Percentiles rank a stretch among this genome's conserved stretches.
These are phyloP conservation scores for Muraenolepis orangiensis DNA, from an alignment of 2,797 vertebrate genomes.

Conservation along the genomic window DNA sequence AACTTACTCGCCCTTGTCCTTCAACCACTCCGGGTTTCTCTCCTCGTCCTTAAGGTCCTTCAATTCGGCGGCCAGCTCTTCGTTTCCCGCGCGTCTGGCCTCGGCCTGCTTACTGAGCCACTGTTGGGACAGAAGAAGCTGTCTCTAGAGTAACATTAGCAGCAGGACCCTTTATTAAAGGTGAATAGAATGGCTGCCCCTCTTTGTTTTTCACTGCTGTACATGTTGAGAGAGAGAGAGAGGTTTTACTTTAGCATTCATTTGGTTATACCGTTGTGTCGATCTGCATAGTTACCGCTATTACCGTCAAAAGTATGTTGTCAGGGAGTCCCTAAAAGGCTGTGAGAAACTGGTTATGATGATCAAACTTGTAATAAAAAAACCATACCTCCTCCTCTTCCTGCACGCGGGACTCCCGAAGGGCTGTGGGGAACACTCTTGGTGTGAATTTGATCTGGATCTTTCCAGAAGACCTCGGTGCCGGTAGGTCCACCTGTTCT, in stretches of 20 bases:
- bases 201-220: not conserved
- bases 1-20: conserved; percentile 94
- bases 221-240: not conserved
- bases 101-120: conserved; percentile 91
- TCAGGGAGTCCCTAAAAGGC: too few relatives aligned
- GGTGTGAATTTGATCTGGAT: conserved; percentile 86
- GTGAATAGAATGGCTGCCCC: not conserved
- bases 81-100: conserved; percentile 68
- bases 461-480: conserved; percentile 74
- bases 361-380: conserved; percentile 3
- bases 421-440: conserved; percentile 87
- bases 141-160: not conserved
- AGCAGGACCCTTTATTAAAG: not conserved
- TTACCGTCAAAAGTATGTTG: too few relatives aligned
- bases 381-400: conserved; percentile 87
- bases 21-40: conserved; percentile 89
- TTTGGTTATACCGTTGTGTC: not conserved
- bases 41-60: conserved; percentile 86
- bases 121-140: conserved; percentile 55
- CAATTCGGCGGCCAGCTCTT: conserved; percentile 76
- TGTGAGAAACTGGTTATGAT: not conserved
- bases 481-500: conserved; percentile 64
- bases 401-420: conserved; percentile 82
- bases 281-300: too few relatives aligned
- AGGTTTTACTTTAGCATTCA: not conserved